These are phyloP conservation scores for Scleropages formosus DNA, from an alignment of 2,797 vertebrate genomes.

Conservation along the genomic window DNA sequence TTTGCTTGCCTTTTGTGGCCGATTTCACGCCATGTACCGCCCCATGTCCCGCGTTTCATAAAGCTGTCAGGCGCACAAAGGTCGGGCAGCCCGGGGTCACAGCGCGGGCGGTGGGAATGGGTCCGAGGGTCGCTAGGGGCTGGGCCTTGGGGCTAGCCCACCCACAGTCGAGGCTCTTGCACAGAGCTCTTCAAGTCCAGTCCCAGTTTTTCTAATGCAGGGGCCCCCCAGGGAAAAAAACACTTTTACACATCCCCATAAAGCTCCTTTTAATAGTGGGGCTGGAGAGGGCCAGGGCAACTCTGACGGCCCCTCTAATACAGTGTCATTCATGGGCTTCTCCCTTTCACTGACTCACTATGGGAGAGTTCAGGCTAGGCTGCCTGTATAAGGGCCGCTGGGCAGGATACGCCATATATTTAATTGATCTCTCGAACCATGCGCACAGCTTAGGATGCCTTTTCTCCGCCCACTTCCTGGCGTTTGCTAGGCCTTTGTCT, in stretches of 20 bases:
- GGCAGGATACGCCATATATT: constrained; percentile 53
- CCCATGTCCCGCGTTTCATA: constrained; percentile 84
- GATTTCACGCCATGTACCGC: constrained; percentile 88
- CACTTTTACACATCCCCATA: constrained; percentile 63
- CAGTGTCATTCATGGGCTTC: constrained; percentile 65
- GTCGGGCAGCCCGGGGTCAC: constrained; percentile 76
- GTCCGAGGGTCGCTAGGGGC: constrained; percentile 56
- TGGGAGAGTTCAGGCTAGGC: constrained; percentile 50
- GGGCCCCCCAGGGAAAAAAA: constrained; percentile 49
- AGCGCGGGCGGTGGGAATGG: constrained; percentile 85
- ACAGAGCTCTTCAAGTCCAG: constrained; percentile 54
- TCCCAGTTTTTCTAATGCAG: constrained; percentile 64
- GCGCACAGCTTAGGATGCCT: constrained; percentile 55
- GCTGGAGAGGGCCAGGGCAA: constrained; percentile 51
- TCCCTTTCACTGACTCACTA: constrained; percentile 57
- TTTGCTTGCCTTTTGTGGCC: constrained; percentile 83
- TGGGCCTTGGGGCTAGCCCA: constrained; percentile 75
- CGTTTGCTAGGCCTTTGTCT: constrained; percentile 19
- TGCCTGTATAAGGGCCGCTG: constrained; percentile 53
- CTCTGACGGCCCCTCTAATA: constrained; percentile 67
- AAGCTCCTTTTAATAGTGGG: constrained; percentile 62
- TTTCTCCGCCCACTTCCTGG: constrained; percentile 49
- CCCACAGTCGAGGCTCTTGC: constrained; percentile 71
- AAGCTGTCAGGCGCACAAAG: constrained; percentile 87
- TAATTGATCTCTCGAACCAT: constrained; percentile 59